Conservation (phyloP, 2,113 vertebrate species). For the Chloroceryle aenea region DNA sequence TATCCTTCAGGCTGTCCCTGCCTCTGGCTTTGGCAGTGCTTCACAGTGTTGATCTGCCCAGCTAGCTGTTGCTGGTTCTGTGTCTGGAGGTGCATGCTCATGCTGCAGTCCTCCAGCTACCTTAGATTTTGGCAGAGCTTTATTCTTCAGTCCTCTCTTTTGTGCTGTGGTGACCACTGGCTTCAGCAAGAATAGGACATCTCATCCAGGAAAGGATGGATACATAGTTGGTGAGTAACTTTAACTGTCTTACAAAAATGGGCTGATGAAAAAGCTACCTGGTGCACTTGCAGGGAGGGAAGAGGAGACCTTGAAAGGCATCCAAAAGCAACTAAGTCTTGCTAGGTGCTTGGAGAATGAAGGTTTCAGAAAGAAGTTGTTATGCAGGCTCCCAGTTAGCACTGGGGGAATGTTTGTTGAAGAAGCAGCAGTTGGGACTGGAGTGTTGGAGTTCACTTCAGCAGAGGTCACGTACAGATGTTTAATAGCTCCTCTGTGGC, state of each 20-base stretch:
- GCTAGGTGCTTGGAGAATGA: neutral
- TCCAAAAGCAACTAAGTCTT: neutral
- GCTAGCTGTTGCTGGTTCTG: neutral
- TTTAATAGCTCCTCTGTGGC: neutral
- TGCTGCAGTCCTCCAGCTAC: neutral
- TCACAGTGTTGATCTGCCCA: neutral
- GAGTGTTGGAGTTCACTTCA: neutral
- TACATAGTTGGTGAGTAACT: neutral
- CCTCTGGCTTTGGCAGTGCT: neutral
- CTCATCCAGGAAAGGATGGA: neutral
- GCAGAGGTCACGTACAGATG: neutral
- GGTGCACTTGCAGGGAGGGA: neutral
- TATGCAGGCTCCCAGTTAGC: neutral
- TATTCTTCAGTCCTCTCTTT: neutral
- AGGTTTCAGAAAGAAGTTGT: neutral
- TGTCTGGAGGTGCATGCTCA: neutral
- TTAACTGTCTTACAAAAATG: neutral
- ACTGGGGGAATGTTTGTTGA: neutral
- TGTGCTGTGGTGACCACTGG: neutral
- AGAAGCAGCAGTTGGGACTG: neutral
- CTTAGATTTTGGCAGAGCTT: neutral
- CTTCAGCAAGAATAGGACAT: neutral
- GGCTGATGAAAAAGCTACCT: neutral
- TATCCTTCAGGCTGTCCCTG: neutral
- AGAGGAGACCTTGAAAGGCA: neutral